A percentile compares a stretch with the other conserved stretches of the same genome.
Conservation (phyloP, 2,113 vertebrate genomes). For the Brevimyrus niger region DNA sequence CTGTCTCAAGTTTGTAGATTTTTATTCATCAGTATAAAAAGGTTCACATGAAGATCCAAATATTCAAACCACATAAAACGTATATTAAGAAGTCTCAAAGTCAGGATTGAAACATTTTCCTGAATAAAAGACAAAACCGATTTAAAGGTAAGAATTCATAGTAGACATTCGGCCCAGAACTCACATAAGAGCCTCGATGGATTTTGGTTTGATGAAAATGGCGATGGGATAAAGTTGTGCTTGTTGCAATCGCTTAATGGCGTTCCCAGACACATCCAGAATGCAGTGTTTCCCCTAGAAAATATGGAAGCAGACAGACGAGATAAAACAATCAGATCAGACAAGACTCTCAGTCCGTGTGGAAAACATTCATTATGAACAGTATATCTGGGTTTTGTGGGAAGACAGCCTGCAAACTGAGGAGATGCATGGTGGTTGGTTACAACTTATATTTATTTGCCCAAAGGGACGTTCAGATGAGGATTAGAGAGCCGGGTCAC, state of each 20-base stretch:
- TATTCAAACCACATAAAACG: not conserved
- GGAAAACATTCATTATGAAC: not conserved
- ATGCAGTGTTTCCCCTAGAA: constrained; percentile 95
- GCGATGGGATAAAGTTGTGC: constrained; percentile 95
- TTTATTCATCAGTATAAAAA: not conserved
- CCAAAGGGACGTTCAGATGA: not conserved
- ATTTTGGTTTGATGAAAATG: constrained; percentile 99
- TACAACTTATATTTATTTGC: not conserved
- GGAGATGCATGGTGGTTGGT: not conserved
- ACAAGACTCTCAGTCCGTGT: not conserved
- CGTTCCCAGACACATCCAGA: constrained; percentile 95
- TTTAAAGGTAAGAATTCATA: not conserved
- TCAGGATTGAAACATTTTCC: not conserved
- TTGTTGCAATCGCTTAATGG: constrained; percentile 98
- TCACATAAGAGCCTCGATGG: constrained; percentile 96
- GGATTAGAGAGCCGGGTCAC: not conserved
- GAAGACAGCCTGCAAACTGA: not conserved
- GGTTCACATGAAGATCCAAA: not conserved
- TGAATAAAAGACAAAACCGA: not conserved
- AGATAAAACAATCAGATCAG: not conserved
- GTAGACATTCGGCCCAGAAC: constrained; percentile 40
- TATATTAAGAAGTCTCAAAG: not conserved
- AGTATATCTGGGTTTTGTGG: not conserved
- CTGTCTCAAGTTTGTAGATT: not conserved
- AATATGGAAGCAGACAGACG: not conserved